Evolutionary conservation across 2,113 vertebrate genomes (phyloP), one percentile per base, ranked within the genome.

Genomic region (Mobula hypostoma): DNA sequence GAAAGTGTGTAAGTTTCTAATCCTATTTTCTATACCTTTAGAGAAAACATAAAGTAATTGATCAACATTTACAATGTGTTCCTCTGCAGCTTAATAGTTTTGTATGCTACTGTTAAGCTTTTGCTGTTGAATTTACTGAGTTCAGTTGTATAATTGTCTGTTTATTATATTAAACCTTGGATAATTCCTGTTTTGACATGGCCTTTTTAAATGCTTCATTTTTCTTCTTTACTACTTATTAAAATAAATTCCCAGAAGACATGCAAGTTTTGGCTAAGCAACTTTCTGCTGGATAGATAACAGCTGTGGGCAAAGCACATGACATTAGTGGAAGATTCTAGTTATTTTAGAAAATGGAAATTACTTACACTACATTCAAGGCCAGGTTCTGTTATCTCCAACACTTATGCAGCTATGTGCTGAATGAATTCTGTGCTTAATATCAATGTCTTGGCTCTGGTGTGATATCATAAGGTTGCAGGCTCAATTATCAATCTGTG

Each of bases 221-320:
- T 61, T 74, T 74, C 70, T 56, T 24, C 12, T 48, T 93, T 48
- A 93, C 56, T 27, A 93, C 70, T 93, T 74, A 93, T 93, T 93
- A 72, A 56, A 74, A 74, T 93, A 40, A 93, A 93, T 93, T 93
- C 91, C 91, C 91, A 93, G 70, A 76, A 93, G 91, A 74, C 36
- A 48, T 29, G 24, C 36, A 74, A 76, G 21, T 93, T 93, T 74
- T 93, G 91, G 91, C 68, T 7, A 76, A 76, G 91, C 9, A 48
- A 48, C 72, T 3, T 76, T 93, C 24, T 56, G 11, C 36, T 48
- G 91, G 91, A 93, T 93, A 93, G 68, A 93, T 93, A 93, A 93
- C 91, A 93, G 68, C 91, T 93, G 91, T 93, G 68, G 27, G 70
- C 68, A 48, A 68, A 72, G 87, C 87, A 63, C 36, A 76, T 12